Evolutionary conservation across 2,797 vertebrate species (phyloP).

Genomic region (Molossus molossus): DNA sequence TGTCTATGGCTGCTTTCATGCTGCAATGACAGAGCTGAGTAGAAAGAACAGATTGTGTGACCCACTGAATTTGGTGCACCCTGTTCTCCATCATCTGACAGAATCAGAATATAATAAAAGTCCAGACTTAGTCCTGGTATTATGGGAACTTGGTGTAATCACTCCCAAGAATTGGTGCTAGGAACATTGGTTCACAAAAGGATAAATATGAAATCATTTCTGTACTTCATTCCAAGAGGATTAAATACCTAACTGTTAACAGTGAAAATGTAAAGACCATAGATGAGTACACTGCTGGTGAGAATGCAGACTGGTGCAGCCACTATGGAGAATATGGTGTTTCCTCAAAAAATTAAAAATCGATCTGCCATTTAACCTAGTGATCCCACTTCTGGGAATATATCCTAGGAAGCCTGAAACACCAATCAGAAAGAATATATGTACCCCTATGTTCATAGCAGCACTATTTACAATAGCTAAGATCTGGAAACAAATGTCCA

Average conservation of each 20-base stretch:
- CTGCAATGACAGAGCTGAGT: not conserved
- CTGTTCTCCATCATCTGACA: not conserved
- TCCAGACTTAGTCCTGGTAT: not conserved
- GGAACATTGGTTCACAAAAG: not conserved
- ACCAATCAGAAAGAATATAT: too few relatives aligned
- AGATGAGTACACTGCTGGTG: not conserved
- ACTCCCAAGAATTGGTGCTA: not conserved
- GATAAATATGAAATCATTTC: constrained; percentile 3
- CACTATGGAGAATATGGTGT: too few relatives aligned
- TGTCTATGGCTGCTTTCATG: not conserved
- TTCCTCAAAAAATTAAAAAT: too few relatives aligned
- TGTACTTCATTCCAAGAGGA: not conserved
- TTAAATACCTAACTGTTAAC: not conserved
- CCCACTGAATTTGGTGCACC: not conserved
- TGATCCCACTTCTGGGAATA: too few relatives aligned
- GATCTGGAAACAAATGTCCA: too few relatives aligned
- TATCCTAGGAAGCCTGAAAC: too few relatives aligned
- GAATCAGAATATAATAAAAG: not conserved
- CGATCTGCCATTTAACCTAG: too few relatives aligned
- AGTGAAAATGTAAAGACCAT: not conserved
- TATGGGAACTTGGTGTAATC: not conserved
- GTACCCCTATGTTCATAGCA: too few relatives aligned
- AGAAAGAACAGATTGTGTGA: not conserved
- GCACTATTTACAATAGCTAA: too few relatives aligned
- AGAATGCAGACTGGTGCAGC: too few relatives aligned